Conservation (phyloP, 2,888 invertebrate genomes). For the Onchidella celtica region DNA sequence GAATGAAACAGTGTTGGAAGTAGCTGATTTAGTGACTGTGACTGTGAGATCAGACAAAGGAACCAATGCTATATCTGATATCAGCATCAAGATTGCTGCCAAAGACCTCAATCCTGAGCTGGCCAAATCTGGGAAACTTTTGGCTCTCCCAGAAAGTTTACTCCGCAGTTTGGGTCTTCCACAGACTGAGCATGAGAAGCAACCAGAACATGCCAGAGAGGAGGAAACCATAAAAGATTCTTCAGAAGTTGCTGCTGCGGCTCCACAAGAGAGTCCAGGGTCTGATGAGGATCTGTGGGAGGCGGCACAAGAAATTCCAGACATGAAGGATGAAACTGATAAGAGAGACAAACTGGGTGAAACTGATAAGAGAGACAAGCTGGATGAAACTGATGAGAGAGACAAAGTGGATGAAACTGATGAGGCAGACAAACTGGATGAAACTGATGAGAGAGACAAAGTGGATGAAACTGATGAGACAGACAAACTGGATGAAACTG, state of each 20-base stretch:
- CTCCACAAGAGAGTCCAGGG: background rate
- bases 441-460: too few species aligned
- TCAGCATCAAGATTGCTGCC: conserved; percentile 45
- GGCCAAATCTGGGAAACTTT: conserved; percentile 21
- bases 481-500: background rate
- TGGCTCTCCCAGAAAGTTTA: conserved; percentile 20
- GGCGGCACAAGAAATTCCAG: too few species aligned
- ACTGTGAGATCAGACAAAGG: conserved; percentile 34
- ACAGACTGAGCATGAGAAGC: background rate
- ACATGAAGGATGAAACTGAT: too few species aligned
- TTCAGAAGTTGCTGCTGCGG: background rate
- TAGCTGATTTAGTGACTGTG: conserved; percentile 38
- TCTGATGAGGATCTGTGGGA: too few species aligned
- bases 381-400: too few species aligned
- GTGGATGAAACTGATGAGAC: too few species aligned
- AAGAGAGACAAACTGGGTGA: too few species aligned
- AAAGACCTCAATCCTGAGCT: conserved; percentile 23
- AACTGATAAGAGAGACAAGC: too few species aligned
- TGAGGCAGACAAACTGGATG: too few species aligned
- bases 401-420: too few species aligned
- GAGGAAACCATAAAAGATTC: background rate
- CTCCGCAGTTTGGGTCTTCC: background rate
- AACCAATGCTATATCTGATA: conserved; percentile 40
- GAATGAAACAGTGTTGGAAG: conserved; percentile 48
- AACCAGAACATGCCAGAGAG: conserved; percentile 9